phyloP scores from a whole-genome alignment of 2,113 vertebrate genomes.

The Neomonachus schauinslandi region DNA sequence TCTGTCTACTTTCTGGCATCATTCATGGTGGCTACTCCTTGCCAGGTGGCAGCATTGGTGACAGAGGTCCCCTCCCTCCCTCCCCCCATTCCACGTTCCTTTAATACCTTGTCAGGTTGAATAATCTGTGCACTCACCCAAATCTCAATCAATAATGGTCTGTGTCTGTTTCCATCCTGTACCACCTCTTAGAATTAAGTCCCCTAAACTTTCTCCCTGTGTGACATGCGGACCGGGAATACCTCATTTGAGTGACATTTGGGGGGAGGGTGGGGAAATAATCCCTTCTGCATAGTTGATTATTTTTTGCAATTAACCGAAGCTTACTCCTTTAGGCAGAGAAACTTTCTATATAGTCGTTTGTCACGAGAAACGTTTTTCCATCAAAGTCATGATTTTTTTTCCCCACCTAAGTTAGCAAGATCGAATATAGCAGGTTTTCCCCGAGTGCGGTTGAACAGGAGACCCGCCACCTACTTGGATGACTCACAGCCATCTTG shows the following conservation, averaged over 20 bases:
- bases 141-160: neutral
- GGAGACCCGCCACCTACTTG: neutral
- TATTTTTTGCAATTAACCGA: slow-evolving; percentile 51
- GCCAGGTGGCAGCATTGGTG: neutral
- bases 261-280: neutral
- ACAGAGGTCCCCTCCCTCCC: neutral
- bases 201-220: neutral
- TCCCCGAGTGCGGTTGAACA: neutral
- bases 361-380: slow-evolving; percentile 39
- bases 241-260: slow-evolving; percentile 56
- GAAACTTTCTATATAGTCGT: slow-evolving; percentile 24
- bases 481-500: neutral
- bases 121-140: neutral
- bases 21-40: neutral
- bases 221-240: neutral
- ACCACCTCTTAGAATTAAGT: neutral
- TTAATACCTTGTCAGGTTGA: slow-evolving; percentile 7
- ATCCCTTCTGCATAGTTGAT: slow-evolving; percentile 35
- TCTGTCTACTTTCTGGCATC: neutral
- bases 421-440: neutral
- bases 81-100: neutral
- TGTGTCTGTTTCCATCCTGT: neutral
- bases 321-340: slow-evolving; percentile 39
- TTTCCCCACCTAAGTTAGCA: neutral
- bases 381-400: slow-evolving; percentile 11